Evolutionary conservation across 1,140 invertebrate genomes (phyloP).

Genomic region (Galleria mellonella): DNA sequence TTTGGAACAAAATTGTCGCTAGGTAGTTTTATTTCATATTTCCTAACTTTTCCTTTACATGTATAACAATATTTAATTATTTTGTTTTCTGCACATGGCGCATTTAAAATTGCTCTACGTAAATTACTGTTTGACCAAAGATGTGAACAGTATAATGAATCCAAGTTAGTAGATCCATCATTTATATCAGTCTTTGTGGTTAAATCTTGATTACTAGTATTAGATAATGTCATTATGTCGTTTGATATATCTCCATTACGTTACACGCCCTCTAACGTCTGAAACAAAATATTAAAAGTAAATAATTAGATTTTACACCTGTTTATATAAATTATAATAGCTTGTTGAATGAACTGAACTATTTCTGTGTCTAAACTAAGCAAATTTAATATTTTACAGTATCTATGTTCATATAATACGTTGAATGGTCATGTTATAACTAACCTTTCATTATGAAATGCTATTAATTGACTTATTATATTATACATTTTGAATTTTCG

Average conservation of each 20-base stretch:
- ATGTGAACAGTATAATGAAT: slow-evolving; percentile 46
- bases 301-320: no score
- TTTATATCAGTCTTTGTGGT: slow-evolving; percentile 11
- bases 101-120: slow-evolving; percentile 39
- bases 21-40: slow-evolving; percentile 51
- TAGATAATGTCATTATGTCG: slow-evolving; percentile 28
- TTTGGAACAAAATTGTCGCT: slow-evolving; percentile 42
- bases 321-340: no score
- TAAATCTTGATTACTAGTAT: slow-evolving; percentile 13
- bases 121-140: slow-evolving; percentile 49
- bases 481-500: no score
- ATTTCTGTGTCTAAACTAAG: no score
- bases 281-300: no score
- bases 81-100: slow-evolving; percentile 30
- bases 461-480: no score
- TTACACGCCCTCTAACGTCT: no score
- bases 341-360: no score
- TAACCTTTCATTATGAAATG: no score
- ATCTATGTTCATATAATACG: no score
- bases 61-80: slow-evolving; percentile 50
- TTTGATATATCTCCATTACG: not conserved
- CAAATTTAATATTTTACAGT: no score
- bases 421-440: no score
- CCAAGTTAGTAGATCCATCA: slow-evolving; percentile 25
- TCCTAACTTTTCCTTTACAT: slow-evolving; percentile 62